These are phyloP conservation scores for Agriopis marginaria DNA, from an alignment of 2,888 invertebrate species.

Conservation along the genomic window DNA sequence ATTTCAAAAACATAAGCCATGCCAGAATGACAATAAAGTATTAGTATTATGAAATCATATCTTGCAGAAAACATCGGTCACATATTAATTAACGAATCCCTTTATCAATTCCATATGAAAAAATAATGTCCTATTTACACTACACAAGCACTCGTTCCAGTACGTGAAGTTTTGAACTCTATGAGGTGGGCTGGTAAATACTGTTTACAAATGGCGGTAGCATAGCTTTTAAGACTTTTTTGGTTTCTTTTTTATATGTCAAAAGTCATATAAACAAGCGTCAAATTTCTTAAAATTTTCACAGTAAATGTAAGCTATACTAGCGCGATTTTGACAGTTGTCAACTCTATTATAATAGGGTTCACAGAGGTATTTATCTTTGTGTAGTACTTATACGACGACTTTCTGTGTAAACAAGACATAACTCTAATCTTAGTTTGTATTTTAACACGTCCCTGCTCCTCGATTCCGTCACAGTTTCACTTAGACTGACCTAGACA, in stretches of 20 bases:
- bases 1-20: constrained; percentile 17
- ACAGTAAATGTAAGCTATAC: too few relatives aligned
- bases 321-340: too few relatives aligned
- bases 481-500: constrained; percentile 27
- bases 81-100: background rate
- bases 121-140: constrained; percentile 16
- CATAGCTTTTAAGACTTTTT: too few relatives aligned
- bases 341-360: background rate
- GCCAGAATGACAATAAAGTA: constrained; percentile 25
- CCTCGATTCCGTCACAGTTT: constrained; percentile 29
- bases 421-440: constrained; percentile 18
- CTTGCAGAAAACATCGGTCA: background rate
- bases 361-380: background rate
- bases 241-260: too few relatives aligned
- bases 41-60: constrained; percentile 26
- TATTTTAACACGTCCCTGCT: constrained; percentile 14
- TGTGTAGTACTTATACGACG: constrained; percentile 5
- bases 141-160: constrained; percentile 10
- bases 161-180: background rate
- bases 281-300: too few relatives aligned
- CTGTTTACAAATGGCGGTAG: too few relatives aligned
- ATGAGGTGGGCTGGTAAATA: background rate
- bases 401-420: constrained; percentile 23
- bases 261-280: too few relatives aligned
- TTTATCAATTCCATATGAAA: background rate